Conservation (phyloP, 2,797 vertebrate genomes). For the Spheniscus humboldti region DNA sequence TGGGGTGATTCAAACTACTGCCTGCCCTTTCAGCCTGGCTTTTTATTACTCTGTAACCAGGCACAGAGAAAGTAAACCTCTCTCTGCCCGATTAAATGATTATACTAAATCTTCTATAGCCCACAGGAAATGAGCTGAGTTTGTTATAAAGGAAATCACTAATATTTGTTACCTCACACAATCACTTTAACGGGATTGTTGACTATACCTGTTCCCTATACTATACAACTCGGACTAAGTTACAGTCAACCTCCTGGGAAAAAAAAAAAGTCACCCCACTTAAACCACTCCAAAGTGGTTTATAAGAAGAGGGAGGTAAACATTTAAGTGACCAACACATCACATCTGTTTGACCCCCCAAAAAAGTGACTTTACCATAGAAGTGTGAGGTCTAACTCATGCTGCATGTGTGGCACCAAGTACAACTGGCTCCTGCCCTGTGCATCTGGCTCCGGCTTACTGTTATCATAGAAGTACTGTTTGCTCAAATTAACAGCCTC, state of each 20-base stretch:
- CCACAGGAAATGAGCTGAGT: background rate
- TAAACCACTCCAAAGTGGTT: background rate
- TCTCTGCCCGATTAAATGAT: background rate
- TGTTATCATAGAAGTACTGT: background rate
- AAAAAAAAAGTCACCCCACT: background rate
- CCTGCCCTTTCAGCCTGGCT: background rate
- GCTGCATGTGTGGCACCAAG: background rate
- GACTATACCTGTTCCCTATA: background rate
- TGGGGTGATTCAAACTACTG: background rate
- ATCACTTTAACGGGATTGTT: background rate
- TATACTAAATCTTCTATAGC: background rate
- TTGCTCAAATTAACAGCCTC: background rate
- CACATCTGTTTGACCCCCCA: background rate
- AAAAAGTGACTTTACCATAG: background rate
- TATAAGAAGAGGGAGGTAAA: background rate
- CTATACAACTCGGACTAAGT: background rate
- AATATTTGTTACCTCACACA: conserved; percentile 8
- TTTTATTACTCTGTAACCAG: background rate
- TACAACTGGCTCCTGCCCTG: background rate
- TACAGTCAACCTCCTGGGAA: background rate
- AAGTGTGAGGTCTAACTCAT: background rate
- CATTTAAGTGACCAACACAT: background rate
- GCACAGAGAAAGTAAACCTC: background rate
- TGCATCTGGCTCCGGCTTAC: background rate
- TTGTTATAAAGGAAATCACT: conserved; percentile 9